These are phyloP conservation scores for Pseudorasbora parva DNA, from an alignment of 2,113 vertebrate genomes.

Conservation along the genomic window DNA sequence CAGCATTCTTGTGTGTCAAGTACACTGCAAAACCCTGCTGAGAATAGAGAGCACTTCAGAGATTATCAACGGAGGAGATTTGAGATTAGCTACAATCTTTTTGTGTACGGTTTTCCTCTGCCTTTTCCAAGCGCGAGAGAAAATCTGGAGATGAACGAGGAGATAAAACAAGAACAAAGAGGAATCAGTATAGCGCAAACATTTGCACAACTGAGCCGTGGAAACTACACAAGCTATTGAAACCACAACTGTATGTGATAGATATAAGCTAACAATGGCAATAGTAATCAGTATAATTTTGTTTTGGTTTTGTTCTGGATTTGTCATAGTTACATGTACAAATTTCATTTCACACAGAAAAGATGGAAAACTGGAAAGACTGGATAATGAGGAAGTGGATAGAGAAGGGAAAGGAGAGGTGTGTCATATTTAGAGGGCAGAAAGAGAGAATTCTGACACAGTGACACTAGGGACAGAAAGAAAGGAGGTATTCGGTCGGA, in stretches of 20 bases:
- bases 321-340: not conserved
- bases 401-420: conserved; percentile 4
- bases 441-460: not conserved
- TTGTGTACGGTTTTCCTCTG: conserved; percentile 1
- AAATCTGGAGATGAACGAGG: not conserved
- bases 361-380: not conserved
- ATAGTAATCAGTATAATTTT: conserved; percentile 9
- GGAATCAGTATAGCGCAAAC: not conserved
- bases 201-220: not conserved
- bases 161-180: conserved; percentile 28
- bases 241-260: not conserved
- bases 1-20: not conserved
- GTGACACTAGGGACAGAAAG: conserved; percentile 5
- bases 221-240: not conserved
- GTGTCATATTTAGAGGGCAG: conserved; percentile 31
- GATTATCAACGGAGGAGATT: not conserved
- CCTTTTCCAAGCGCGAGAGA: not conserved
- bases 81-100: not conserved
- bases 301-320: not conserved
- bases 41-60: conserved; percentile 5
- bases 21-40: conserved; percentile 6
- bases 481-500: conserved; percentile 39
- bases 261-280: not conserved
- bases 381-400: not conserved
- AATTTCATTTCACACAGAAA: conserved; percentile 8